phyloP scores from a whole-genome alignment of 2,888 invertebrate species.

The Caenorhabditis parvicauda region DNA sequence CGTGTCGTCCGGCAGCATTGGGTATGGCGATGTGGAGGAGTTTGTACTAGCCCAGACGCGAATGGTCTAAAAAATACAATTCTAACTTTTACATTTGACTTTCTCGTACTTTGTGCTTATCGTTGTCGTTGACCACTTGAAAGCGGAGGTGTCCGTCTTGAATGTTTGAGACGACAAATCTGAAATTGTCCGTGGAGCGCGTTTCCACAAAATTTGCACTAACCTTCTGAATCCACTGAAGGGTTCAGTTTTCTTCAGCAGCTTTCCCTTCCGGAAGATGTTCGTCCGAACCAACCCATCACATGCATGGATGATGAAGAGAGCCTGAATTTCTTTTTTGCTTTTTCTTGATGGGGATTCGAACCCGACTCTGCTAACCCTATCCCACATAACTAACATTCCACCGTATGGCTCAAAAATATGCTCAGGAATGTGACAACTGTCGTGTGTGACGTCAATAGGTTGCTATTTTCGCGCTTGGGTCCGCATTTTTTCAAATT shows the following conservation, averaged over 20 bases:
- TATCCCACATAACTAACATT: not conserved
- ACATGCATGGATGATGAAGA: constrained; percentile 49
- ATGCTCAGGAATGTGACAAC: constrained; percentile 6
- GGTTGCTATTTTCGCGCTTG: constrained; percentile 4
- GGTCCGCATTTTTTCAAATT: not conserved
- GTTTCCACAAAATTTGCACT: not conserved
- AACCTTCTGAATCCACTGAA: constrained; percentile 47
- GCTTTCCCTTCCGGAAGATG: constrained; percentile 39
- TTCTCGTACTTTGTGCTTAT: constrained; percentile 11
- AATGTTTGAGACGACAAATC: constrained; percentile 45
- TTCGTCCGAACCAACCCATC: constrained; percentile 43
- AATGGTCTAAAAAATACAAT: constrained; percentile 10
- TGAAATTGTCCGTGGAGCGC: constrained; percentile 3
- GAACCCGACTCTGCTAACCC: constrained; percentile 5
- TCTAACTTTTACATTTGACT: not conserved
- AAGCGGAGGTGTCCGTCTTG: constrained; percentile 40
- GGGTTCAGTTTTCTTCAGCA: constrained; percentile 40
- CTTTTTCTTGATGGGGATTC: too few relatives aligned
- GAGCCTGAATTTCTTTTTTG: constrained; percentile 28
- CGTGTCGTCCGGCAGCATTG: constrained; percentile 51
- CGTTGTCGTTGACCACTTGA: constrained; percentile 50
- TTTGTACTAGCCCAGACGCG: constrained; percentile 43
- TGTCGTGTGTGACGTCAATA: constrained; percentile 16
- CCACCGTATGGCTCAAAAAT: constrained; percentile 2
- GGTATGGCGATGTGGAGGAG: constrained; percentile 41